Base-by-base conservation (phyloP, 2,888 invertebrate genomes). In the Nebria salina region DNA sequence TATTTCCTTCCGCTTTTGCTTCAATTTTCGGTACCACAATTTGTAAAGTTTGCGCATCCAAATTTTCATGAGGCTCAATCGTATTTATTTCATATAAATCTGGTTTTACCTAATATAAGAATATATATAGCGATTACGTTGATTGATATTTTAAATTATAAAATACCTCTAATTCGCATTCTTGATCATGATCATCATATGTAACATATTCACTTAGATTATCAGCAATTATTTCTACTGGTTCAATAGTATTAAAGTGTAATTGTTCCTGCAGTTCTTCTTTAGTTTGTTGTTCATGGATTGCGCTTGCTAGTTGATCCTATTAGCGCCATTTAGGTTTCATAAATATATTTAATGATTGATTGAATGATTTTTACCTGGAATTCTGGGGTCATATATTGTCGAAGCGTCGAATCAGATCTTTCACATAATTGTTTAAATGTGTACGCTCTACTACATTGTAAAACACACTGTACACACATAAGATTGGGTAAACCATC, bases 401-500 rank as follows among this genome's bases (percentile, higher is more conserved):
- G 86, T 65, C 88, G 86, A 65, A 90, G 85, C 72, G 88, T 89
- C 73, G 85, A 85, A 83, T 90, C 90, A 0, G 90, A 89, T 84
- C 88, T 89, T 86, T 90, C 90, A 83, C 90, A 90, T 84, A 89
- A 87, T 83, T 90, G 89, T 84, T 90, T 90, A 83, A 91, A 91
- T 34, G 90, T 89, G 83, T 90, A 90, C 1, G 90, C 90, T 82
- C 90, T 86, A 83, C 90, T 90, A 82, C 90, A 89, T 84, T 90
- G 90, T 8, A 90, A 84, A 54, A 90, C 89, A 84, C 91, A 91
- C 84, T 90, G 90, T n/a, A 90, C 89, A 83, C 91, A 91, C 87
- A 91, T 88, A 11, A 89, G 86, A 83, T 88, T 87, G 15, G 91
- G 90, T 76, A 90, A 86, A 25, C 90, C 90, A 86, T 91, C 91